Evolutionary conservation across 2,888 invertebrate species (phyloP).

Genomic region (Selenia dentaria): DNA sequence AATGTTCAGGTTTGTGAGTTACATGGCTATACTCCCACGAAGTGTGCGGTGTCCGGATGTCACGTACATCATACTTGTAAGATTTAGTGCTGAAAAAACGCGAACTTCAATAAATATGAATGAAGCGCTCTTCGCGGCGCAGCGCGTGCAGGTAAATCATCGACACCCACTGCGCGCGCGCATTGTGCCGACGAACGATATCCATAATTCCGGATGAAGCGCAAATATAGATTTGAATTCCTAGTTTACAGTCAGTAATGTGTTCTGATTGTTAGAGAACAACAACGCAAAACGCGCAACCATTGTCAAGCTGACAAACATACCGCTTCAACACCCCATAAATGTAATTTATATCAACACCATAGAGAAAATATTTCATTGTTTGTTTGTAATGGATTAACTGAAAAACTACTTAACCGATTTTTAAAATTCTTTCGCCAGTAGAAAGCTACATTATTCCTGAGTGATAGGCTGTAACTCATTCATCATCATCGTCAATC

Average conservation of each 20-base stretch:
- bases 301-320: too few relatives aligned
- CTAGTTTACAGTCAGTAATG: not conserved
- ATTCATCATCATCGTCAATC: too few relatives aligned
- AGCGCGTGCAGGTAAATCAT: constrained; percentile 62
- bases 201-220: constrained; percentile 5
- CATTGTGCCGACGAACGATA: constrained; percentile 39
- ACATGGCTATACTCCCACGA: constrained; percentile 28
- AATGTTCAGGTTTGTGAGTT: constrained; percentile 24
- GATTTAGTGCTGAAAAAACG: constrained; percentile 72
- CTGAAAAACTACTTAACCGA: too few relatives aligned
- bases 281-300: not conserved
- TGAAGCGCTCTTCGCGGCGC: constrained; percentile 58
- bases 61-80: constrained; percentile 58
- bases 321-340: too few relatives aligned
- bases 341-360: too few relatives aligned
- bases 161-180: constrained; percentile 72
- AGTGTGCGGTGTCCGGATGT: constrained; percentile 48
- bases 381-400: too few relatives aligned
- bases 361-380: too few relatives aligned
- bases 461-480: too few relatives aligned
- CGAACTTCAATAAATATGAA: constrained; percentile 75
- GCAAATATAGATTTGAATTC: not conserved
- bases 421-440: too few relatives aligned
- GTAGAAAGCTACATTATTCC: too few relatives aligned
- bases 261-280: not conserved